These are phyloP conservation scores for Caenorhabditis inopinata DNA, from an alignment of 1,140 invertebrate species.

Conservation along the genomic window DNA sequence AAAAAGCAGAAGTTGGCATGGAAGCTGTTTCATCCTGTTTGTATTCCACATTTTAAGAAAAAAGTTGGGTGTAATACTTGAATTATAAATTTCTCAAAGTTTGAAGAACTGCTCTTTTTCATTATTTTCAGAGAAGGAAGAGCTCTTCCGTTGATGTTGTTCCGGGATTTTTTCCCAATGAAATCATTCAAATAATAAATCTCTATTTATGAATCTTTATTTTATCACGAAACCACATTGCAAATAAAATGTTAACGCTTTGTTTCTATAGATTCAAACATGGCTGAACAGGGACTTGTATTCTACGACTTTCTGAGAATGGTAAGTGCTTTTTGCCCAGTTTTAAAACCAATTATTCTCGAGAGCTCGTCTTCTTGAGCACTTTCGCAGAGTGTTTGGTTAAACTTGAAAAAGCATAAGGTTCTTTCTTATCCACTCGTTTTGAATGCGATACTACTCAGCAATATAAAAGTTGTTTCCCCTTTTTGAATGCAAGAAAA, in stretches of 20 bases:
- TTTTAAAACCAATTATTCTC: conserved; percentile 12
- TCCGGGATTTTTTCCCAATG: no score
- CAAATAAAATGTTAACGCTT: no score
- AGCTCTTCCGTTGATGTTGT: no score
- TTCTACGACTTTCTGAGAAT: background rate
- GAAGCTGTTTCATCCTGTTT: background rate
- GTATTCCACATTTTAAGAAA: no score
- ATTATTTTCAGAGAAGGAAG: no score
- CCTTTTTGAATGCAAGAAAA: background rate
- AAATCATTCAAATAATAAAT: no score
- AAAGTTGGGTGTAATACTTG: no score
- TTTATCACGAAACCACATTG: no score
- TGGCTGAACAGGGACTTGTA: background rate
- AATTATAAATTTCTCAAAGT: no score
- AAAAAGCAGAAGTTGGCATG: no score
- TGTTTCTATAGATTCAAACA: background rate
- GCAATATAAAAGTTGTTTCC: background rate
- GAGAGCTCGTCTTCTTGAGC: background rate
- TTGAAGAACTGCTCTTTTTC: no score
- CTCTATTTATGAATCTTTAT: no score
- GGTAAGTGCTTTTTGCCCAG: conserved; percentile 2
- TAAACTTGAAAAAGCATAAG: conserved; percentile 16
- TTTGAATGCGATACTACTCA: background rate
- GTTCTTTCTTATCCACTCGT: background rate
- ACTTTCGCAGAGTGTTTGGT: background rate